Conservation (phyloP, 2,888 invertebrate genomes). For the Paralinhomoeus sp. region DNA sequence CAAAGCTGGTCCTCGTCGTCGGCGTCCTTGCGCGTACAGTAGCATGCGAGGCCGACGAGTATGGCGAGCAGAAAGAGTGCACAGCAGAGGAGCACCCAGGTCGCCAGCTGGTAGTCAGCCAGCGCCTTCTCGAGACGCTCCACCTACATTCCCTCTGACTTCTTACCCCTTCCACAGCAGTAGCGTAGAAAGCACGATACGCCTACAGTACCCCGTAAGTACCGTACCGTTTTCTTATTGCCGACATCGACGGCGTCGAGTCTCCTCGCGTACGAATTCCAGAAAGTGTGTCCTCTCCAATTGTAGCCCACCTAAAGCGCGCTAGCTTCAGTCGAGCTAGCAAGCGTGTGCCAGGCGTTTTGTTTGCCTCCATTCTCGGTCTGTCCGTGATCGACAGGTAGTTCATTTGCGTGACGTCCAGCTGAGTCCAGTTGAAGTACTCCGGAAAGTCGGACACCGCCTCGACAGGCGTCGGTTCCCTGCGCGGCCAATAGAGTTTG, state of each 20-base stretch:
- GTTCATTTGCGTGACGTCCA: conserved; percentile 13
- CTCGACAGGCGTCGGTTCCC: conserved; percentile 20
- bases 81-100: conserved; percentile 23
- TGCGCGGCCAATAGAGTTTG: conserved; percentile 5
- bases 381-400: conserved; percentile 22
- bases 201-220: too few relatives aligned
- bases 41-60: conserved; percentile 24
- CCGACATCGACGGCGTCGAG: conserved; percentile 24
- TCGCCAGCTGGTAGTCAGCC: conserved; percentile 14
- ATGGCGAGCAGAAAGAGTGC: conserved; percentile 26
- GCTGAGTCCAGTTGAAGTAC: conserved; percentile 23
- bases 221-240: conserved; percentile 18
- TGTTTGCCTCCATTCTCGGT: conserved; percentile 18
- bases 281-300: conserved; percentile 24
- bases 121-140: conserved; percentile 12
- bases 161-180: too few relatives aligned
- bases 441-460: conserved; percentile 15
- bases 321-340: too few relatives aligned
- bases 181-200: too few relatives aligned
- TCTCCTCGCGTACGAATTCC: conserved; percentile 22
- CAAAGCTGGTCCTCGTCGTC: conserved; percentile 19
- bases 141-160: too few relatives aligned
- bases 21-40: conserved; percentile 23
- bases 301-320: conserved; percentile 7
- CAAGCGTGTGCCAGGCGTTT: background rate